A percentile compares a stretch with the other conserved stretches of the same genome.
These are phyloP conservation scores for Platycercus adscitus DNA, from an alignment of 2,113 vertebrate species.

Conservation along the genomic window DNA sequence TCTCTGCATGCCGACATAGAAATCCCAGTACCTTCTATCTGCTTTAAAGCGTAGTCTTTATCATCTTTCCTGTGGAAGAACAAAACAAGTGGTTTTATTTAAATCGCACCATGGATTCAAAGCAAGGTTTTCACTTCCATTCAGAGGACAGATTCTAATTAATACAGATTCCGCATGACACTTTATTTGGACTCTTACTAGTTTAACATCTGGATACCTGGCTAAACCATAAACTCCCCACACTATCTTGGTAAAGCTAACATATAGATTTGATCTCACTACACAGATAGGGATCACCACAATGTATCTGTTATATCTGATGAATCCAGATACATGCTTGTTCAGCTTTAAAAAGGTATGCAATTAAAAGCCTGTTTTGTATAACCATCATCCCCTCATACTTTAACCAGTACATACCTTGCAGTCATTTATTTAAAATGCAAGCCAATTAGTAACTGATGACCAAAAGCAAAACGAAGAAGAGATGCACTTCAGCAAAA, in stretches of 20 bases:
- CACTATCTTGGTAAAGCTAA: not conserved
- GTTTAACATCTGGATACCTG: not conserved
- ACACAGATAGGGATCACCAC: not conserved
- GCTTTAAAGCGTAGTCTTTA: constrained; percentile 99
- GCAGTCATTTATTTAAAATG: not conserved
- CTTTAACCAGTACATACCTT: not conserved
- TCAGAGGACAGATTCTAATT: not conserved
- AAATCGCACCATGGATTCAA: constrained; percentile 15
- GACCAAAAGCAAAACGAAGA: not conserved
- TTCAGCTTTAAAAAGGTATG: not conserved
- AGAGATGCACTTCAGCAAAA: not conserved
- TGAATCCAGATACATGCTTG: not conserved
- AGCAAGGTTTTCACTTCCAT: not conserved
- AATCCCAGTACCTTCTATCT: constrained; percentile 99
- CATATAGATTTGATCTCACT: not conserved
- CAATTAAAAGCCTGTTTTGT: not conserved
- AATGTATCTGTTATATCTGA: not conserved
- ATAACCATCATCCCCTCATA: fast-evolving
- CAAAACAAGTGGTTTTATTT: constrained; percentile 39
- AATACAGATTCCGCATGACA: not conserved
- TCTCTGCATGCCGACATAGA: constrained; percentile 99
- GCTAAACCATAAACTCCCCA: not conserved
- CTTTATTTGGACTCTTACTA: not conserved
- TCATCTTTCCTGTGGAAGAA: constrained; percentile 95
- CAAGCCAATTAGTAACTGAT: not conserved